Percentiles rank a stretch among this genome's conserved stretches.
Conservation (phyloP, 2,113 vertebrate genomes). For the Campylorhamphus procurvoides region DNA sequence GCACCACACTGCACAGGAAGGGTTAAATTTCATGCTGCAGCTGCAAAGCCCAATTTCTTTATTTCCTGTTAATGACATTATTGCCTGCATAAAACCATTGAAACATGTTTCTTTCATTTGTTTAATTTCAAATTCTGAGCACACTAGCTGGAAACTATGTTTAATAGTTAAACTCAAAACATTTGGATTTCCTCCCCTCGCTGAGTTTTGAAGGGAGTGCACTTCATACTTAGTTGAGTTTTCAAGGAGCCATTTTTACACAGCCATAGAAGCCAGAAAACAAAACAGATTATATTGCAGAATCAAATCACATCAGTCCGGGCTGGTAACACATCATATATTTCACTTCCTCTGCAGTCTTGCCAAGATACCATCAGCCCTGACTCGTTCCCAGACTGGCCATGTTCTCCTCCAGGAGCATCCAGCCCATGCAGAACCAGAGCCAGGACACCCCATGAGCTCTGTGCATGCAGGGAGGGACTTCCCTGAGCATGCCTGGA, state of each 20-base stretch:
- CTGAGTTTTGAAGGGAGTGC: constrained; percentile 49
- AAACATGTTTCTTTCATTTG: constrained; percentile 86
- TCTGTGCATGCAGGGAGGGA: background rate
- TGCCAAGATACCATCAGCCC: constrained; percentile 8
- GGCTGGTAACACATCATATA: constrained; percentile 1
- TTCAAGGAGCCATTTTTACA: constrained; percentile 61
- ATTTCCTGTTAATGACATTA: constrained; percentile 83
- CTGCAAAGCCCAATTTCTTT: constrained; percentile 70
- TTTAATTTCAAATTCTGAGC: constrained; percentile 82
- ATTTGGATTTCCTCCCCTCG: constrained; percentile 75
- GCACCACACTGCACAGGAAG: constrained; percentile 11
- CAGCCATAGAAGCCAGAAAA: constrained; percentile 51
- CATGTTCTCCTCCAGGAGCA: background rate
- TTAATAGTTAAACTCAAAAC: constrained; percentile 83
- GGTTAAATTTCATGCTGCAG: constrained; percentile 71
- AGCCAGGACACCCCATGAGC: background rate
- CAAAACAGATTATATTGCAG: constrained; percentile 41
- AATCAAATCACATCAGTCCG: constrained; percentile 12
- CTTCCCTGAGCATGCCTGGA: constrained; percentile 2
- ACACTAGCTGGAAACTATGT: constrained; percentile 82
- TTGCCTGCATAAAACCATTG: constrained; percentile 77
- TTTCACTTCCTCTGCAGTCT: background rate
- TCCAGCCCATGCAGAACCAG: background rate
- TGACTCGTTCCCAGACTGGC: background rate
- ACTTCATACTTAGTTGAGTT: constrained; percentile 55